These are phyloP conservation scores for Cheilinus undulatus DNA, from an alignment of 2,113 vertebrate species.

Conservation along the genomic window DNA sequence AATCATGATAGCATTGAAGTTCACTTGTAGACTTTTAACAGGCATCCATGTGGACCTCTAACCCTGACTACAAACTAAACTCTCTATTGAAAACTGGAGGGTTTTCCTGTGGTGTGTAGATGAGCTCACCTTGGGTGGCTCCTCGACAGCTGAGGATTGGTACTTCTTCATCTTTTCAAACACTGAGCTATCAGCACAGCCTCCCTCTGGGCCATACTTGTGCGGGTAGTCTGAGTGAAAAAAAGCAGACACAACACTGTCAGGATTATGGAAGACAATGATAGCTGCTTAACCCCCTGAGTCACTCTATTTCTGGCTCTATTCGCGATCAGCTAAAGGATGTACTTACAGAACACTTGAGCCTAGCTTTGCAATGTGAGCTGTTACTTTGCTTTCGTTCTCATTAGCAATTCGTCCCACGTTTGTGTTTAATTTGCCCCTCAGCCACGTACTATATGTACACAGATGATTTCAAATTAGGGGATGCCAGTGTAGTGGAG, in stretches of 20 bases:
- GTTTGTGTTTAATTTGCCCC: constrained; percentile 64
- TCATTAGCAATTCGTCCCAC: constrained; percentile 62
- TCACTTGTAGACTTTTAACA: not conserved
- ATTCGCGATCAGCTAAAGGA: constrained; percentile 74
- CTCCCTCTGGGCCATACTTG: constrained; percentile 95
- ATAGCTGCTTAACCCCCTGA: constrained; percentile 75
- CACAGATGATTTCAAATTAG: constrained; percentile 64
- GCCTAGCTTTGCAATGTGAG: constrained; percentile 60
- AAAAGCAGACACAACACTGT: constrained; percentile 68
- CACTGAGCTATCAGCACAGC: constrained; percentile 95
- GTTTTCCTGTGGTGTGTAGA: constrained; percentile 21
- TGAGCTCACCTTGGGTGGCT: constrained; percentile 76
- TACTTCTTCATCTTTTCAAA: constrained; percentile 96
- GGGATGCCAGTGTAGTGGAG: constrained; percentile 37
- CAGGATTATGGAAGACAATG: constrained; percentile 75
- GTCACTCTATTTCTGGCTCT: constrained; percentile 72
- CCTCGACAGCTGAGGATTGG: constrained; percentile 87
- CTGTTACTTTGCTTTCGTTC: constrained; percentile 40
- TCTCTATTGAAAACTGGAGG: not conserved
- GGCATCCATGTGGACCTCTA: not conserved
- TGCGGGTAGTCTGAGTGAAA: constrained; percentile 91
- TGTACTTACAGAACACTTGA: constrained; percentile 69
- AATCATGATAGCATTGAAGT: not conserved
- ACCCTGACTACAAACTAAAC: not conserved
- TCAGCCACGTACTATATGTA: constrained; percentile 53